Conservation (phyloP, 2,113 vertebrate genomes). For the Micromys minutus region DNA sequence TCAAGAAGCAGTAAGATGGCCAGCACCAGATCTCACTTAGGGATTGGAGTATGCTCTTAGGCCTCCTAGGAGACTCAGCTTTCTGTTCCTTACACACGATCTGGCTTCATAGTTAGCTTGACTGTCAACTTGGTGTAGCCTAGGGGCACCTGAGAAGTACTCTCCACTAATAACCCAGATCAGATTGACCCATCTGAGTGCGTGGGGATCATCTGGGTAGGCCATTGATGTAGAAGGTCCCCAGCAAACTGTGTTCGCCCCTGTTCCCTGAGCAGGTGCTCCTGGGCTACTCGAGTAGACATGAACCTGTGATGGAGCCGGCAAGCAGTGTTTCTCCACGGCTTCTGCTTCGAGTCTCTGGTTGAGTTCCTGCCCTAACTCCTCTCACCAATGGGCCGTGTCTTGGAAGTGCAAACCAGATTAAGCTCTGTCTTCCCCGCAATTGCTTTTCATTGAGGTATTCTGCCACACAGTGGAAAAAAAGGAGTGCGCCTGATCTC, state of each 20-base stretch:
- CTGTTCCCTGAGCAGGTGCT: no score
- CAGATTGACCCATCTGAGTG: background rate
- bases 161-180: background rate
- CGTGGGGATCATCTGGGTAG: background rate
- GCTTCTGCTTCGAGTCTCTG: background rate
- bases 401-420: background rate
- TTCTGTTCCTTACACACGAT: background rate
- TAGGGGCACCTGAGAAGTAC: background rate
- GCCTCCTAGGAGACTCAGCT: background rate
- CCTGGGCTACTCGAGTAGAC: background rate
- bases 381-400: no score
- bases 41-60: background rate
- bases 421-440: background rate
- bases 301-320: background rate
- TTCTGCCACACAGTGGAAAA: background rate
- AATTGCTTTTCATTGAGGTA: no score
- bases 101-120: background rate
- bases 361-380: background rate
- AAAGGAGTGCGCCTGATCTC: background rate
- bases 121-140: background rate
- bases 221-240: background rate
- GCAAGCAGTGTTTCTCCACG: background rate
- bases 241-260: no score
- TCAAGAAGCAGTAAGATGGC: background rate
- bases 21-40: background rate